Base-by-base conservation (phyloP, 2,888 invertebrate species). In the Cyaniris semiargus region DNA sequence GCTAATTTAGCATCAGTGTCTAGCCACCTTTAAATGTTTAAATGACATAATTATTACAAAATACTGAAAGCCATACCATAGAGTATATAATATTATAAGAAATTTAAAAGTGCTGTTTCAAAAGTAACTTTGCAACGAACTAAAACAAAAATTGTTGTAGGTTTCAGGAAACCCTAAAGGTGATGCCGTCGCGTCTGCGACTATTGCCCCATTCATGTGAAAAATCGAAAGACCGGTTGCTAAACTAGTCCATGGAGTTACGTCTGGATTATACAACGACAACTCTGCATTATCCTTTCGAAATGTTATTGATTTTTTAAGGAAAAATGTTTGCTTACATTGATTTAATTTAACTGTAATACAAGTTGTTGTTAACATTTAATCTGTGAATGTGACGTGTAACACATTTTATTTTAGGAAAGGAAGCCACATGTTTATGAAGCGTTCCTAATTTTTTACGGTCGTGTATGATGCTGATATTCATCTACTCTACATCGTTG, bases 151-250 rank as follows among this genome's bases (percentile, higher is more conserved):
- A 85, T 86, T 86, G 87, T 88, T 85, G 85, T 85, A 86, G 89
- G 90, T 90, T 92, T 90, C 90, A 88, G 86, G 91, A 93, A 93
- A 87, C 92, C 92, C 83, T 91, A 89, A 83, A 83, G 83, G 83
- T 86, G 85, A 84, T 85, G 87, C 86, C 87, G 85, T 82, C 81
- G 78, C 78, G 82, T 66, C 66, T 66, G 27, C 66, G 79, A 80
- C 81, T 83, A 86, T 85, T 83, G 85, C 82, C 83, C 83, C 85
- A 85, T 71, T 77, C 78, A 60, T 74, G 77, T 76, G 81, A 82
- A 80, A 70, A 80, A 80, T 84, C 81, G 79, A 34, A 31, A 76
- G 80, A 83, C 79, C 71, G 76, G 80, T 82, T 77, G 79, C 34
- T 56, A 72, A 77, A 82, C 78, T 76, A 53, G 79, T 80, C 80